Evolutionary conservation across 2,888 invertebrate genomes (phyloP).

Genomic region (Hydriomena furcata): DNA sequence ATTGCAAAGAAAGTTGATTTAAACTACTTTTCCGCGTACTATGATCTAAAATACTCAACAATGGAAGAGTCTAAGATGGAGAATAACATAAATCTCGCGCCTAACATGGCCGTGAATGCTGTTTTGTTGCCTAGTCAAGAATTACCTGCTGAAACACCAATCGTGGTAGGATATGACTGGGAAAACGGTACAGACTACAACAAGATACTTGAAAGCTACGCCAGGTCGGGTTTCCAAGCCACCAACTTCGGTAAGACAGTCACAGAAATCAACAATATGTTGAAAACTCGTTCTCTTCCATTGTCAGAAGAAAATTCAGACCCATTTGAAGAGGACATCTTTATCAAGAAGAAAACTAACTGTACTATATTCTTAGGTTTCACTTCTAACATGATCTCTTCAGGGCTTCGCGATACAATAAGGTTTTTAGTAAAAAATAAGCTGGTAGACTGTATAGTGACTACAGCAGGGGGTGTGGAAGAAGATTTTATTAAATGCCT

Average conservation of each 20-base stretch:
- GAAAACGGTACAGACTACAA: constrained; percentile 94
- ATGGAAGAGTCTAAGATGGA: constrained; percentile 60
- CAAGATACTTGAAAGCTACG: constrained; percentile 90
- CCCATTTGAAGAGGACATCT: constrained; percentile 89
- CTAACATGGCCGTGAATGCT: constrained; percentile 86
- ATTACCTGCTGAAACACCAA: constrained; percentile 86
- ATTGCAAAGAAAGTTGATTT: not conserved
- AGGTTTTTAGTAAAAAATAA: constrained; percentile 85
- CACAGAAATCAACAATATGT: constrained; percentile 96
- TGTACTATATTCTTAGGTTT: constrained; percentile 99
- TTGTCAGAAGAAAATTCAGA: constrained; percentile 87
- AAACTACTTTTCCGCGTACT: not conserved
- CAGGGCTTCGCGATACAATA: constrained; percentile 96
- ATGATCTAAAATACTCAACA: constrained; percentile 24
- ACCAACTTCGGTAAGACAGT: constrained; percentile 97
- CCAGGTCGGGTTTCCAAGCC: constrained; percentile 97
- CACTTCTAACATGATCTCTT: constrained; percentile 98
- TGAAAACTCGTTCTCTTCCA: constrained; percentile 88
- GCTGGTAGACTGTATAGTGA: constrained; percentile 97
- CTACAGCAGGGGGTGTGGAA: constrained; percentile 98
- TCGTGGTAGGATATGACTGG: constrained; percentile 96
- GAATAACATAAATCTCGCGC: constrained; percentile 57
- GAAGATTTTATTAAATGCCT: constrained; percentile 99
- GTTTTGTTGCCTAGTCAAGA: constrained; percentile 88
- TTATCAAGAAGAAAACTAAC: constrained; percentile 88